phyloP scores from a whole-genome alignment of 2,113 vertebrate species.

The Lates calcarifer region DNA sequence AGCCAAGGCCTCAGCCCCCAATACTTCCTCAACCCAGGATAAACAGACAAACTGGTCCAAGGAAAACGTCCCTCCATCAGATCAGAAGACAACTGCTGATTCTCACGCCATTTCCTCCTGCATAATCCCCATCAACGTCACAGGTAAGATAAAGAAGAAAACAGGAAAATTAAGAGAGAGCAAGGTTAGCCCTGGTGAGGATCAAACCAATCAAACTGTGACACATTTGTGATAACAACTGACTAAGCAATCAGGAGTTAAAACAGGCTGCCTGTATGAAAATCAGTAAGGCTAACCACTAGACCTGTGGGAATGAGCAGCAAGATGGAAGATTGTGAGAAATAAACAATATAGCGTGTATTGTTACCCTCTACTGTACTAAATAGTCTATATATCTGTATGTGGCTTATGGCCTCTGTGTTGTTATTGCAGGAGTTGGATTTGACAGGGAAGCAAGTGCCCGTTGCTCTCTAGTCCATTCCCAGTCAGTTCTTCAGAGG shows the following conservation, averaged over 20 bases:
- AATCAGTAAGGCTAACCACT: neutral
- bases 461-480: constrained; percentile 98
- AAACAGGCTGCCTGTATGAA: constrained; percentile 13
- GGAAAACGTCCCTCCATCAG: constrained; percentile 92
- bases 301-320: neutral
- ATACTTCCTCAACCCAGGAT: constrained; percentile 91
- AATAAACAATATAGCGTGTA: neutral
- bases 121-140: constrained; percentile 99
- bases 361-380: neutral
- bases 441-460: constrained; percentile 99
- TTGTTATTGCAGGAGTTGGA: constrained; percentile 90
- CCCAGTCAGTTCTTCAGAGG: constrained; percentile 98
- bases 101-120: constrained; percentile 95
- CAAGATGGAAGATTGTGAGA: constrained; percentile 1
- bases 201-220: constrained; percentile 6
- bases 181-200: neutral
- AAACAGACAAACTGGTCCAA: constrained; percentile 98
- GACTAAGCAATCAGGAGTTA: constrained; percentile 11
- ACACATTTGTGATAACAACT: neutral
- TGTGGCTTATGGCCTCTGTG: constrained; percentile 38
- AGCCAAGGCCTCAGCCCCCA: constrained; percentile 92
- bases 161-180: neutral
- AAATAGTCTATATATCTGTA: neutral
- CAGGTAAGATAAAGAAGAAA: constrained; percentile 85
- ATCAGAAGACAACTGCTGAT: constrained; percentile 93